Evolutionary conservation across 2,797 vertebrate species (phyloP).

Genomic region (Strix occidentalis): DNA sequence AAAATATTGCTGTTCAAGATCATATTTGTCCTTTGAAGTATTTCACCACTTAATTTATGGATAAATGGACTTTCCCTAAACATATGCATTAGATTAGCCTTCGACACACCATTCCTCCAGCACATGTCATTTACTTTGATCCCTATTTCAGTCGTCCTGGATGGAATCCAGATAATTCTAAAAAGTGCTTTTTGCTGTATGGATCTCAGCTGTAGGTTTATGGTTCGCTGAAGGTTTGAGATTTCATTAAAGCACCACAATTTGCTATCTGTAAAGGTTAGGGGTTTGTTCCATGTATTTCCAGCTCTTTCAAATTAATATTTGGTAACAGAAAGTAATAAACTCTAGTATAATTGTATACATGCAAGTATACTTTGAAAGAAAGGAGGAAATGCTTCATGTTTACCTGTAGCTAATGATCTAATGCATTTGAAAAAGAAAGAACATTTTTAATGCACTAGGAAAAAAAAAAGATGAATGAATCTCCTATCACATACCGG

Average conservation of each 20-base stretch:
- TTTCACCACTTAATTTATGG: conserved; percentile 61
- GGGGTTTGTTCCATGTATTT: not conserved
- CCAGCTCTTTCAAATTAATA: not conserved
- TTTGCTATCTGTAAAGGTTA: conserved; percentile 46
- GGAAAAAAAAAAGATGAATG: not conserved
- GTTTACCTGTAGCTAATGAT: conserved; percentile 13
- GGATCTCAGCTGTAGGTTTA: conserved; percentile 61
- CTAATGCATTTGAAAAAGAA: not conserved
- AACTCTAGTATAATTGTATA: not conserved
- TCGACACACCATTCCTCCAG: conserved; percentile 52
- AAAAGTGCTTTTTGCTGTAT: conserved; percentile 61
- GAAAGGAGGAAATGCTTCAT: not conserved
- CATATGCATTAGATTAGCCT: conserved; percentile 66
- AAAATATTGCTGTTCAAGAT: conserved; percentile 56
- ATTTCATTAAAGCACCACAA: conserved; percentile 48
- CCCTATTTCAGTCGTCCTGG: conserved; percentile 37
- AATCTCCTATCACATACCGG: not conserved
- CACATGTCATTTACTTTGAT: conserved; percentile 72
- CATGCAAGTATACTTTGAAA: not conserved
- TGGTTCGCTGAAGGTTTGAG: conserved; percentile 10
- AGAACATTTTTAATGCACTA: not conserved
- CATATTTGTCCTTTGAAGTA: conserved; percentile 69
- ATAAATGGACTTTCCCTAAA: conserved; percentile 64
- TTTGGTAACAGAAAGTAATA: conserved; percentile 12
- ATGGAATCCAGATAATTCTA: conserved; percentile 62